Percentiles rank a stretch among this genome's conserved stretches.
phyloP scores from a whole-genome alignment of 2,888 invertebrate species.

The Tachina lurida region DNA sequence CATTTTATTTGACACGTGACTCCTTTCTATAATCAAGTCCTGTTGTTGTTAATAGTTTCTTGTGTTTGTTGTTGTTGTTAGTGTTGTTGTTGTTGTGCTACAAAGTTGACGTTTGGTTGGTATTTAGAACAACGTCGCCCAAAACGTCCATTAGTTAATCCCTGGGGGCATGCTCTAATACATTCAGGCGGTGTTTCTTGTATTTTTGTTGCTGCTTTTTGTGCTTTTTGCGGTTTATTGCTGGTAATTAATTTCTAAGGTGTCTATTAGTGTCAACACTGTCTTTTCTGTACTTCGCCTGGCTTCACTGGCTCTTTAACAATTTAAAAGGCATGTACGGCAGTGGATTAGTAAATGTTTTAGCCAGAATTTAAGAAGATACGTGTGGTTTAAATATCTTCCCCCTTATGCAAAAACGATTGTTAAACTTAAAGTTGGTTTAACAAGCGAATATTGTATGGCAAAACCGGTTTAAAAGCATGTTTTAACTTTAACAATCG shows the following conservation, averaged over 20 bases:
- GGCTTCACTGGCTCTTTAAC: not conserved
- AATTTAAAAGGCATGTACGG: not conserved
- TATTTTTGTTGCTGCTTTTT: slow-evolving; percentile 57
- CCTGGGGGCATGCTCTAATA: slow-evolving; percentile 49
- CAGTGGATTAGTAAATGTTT: slow-evolving; percentile 11
- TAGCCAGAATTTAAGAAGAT: slow-evolving; percentile 14
- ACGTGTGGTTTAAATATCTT: no score
- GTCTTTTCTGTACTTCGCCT: not conserved
- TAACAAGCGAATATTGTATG: no score
- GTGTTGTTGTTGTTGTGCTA: slow-evolving; percentile 49
- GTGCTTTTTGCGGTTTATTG: slow-evolving; percentile 75
- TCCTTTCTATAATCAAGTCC: slow-evolving; percentile 74
- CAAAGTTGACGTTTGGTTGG: slow-evolving; percentile 64
- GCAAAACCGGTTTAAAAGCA: no score
- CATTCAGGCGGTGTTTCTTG: slow-evolving; percentile 8
- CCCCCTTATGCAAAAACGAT: no score
- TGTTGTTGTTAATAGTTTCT: slow-evolving; percentile 64
- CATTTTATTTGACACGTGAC: slow-evolving; percentile 83
- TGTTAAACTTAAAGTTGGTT: no score
- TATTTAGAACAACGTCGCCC: slow-evolving; percentile 64
- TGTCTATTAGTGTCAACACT: slow-evolving; percentile 71
- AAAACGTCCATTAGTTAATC: slow-evolving; percentile 63
- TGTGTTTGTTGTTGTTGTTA: slow-evolving; percentile 41
- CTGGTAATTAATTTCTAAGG: slow-evolving; percentile 79
- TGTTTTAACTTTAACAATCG: no score